A percentile compares a stretch with the other conserved stretches of the same genome.
Conservation (phyloP, 2,113 vertebrate genomes). For the Lampris megalopsis region DNA sequence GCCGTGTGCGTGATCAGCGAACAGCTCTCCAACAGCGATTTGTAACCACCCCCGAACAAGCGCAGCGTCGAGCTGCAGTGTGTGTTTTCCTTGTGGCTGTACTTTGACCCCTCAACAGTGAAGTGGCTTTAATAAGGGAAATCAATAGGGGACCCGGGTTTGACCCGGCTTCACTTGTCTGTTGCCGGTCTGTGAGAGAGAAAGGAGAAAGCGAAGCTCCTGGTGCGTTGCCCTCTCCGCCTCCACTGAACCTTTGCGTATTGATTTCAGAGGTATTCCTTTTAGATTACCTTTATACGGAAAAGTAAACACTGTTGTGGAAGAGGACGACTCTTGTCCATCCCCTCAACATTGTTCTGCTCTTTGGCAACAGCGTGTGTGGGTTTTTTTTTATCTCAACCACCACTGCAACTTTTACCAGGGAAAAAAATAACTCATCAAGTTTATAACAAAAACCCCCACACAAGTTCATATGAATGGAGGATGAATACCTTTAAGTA, state of each 20-base stretch:
- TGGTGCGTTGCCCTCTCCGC: constrained; percentile 48
- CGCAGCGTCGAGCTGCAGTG: constrained; percentile 46
- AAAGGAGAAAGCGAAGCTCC: constrained; percentile 41
- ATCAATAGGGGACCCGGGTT: constrained; percentile 66
- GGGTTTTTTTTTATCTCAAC: no score
- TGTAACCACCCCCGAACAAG: constrained; percentile 32
- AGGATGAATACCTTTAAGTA: no score
- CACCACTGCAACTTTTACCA: no score
- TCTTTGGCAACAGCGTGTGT: no score
- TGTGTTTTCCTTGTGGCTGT: constrained; percentile 44
- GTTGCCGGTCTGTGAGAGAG: background rate
- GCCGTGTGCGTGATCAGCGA: no score
- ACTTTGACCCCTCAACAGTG: constrained; percentile 34
- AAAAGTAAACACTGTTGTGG: constrained; percentile 7
- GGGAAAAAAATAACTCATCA: no score
- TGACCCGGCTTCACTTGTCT: constrained; percentile 51
- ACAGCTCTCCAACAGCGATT: constrained; percentile 43
- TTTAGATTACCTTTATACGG: no score
- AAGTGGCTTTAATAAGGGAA: constrained; percentile 53
- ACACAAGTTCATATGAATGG: no score
- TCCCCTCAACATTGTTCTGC: no score
- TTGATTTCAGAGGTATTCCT: no score
- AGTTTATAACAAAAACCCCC: no score
- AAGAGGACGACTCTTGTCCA: constrained; percentile 18
- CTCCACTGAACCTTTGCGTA: constrained; percentile 42